Evolutionary conservation across 2,888 invertebrate species (phyloP), one percentile per base, ranked within the genome.

Genomic region (Polydrusus tereticollis): DNA sequence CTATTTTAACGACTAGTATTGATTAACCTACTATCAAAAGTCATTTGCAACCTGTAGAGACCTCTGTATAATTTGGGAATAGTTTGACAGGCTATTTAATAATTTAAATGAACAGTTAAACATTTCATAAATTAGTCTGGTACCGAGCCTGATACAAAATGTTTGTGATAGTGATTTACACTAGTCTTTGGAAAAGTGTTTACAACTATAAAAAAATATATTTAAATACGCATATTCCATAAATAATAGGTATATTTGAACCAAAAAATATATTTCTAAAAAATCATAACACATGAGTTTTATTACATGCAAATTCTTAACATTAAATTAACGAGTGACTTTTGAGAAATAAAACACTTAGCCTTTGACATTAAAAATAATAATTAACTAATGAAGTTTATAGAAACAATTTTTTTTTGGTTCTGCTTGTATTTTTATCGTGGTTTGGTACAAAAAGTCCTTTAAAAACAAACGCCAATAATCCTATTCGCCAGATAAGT

Each of bases 401-500:
- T 21, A 58, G 41, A 14, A 58, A 58, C 18, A 38, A n/a, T n/a
- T 38, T 38, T 58, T 36, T 33, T 58, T 36, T 14, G 21, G 38
- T 58, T 38, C 38, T 58, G 21, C 21, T n/a, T 14, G n/a, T 36
- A 8, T 38, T 57, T 36, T 36, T 50, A 50, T 38, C 7, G 36
- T 57, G 57, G 18, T 36, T 36, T 52, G 23, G n/a, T 29, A 52
- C n/a, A n/a, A 29, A 55, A 58, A 38, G 10, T 38, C 23, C 58
- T 23, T n/a, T 33, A n/a, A 58, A 36, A 59, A 43, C 21, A 59
- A 26, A 43, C 41, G 41, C 23, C 59, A 43, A 47, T 12, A 62
- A 72, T 72, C 73, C 73, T 73, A 73, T 23, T 70, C 63, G 55
- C 65, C 70, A 45, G 65, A 65, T 21, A 64, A 36, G 21, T 52